phyloP scores from a whole-genome alignment of 2,113 vertebrate species.

The Cebidichthys violaceus region DNA sequence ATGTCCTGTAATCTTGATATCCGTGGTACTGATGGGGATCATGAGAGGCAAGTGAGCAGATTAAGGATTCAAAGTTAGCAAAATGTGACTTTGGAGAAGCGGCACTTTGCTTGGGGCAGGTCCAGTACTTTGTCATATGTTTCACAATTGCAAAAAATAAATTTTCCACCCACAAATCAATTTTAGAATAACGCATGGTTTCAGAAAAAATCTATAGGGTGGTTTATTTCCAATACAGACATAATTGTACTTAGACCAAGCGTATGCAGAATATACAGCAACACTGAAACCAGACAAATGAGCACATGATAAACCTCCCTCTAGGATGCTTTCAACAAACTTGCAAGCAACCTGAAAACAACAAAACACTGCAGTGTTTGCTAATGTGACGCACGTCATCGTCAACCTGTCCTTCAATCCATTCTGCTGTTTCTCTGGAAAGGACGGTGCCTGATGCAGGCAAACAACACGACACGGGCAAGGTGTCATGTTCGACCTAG shows the following conservation, averaged over 20 bases:
- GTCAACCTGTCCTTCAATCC: not conserved
- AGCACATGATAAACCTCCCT: constrained; percentile 1
- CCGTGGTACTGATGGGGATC: constrained; percentile 18
- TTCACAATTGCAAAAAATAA: constrained; percentile 18
- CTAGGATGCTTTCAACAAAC: too few species aligned
- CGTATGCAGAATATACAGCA: not conserved
- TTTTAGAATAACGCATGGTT: constrained; percentile 2
- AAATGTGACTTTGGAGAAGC: constrained; percentile 45
- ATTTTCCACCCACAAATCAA: not conserved
- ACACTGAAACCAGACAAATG: constrained; percentile 1
- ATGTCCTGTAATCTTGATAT: not conserved
- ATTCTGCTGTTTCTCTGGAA: not conserved
- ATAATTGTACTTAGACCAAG: not conserved
- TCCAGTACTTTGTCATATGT: constrained; percentile 14
- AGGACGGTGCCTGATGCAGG: not conserved
- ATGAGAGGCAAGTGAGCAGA: constrained; percentile 27
- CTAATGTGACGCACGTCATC: not conserved
- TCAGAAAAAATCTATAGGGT: not conserved
- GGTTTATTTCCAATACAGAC: not conserved
- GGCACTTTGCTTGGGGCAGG: constrained; percentile 18
- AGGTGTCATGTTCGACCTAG: not conserved
- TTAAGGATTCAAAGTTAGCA: constrained; percentile 47
- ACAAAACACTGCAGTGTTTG: not conserved
- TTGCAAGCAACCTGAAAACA: too few species aligned
- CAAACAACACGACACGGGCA: not conserved